Evolutionary conservation across 2,797 vertebrate species (phyloP).

Genomic region (Cirrhinus molitorella): DNA sequence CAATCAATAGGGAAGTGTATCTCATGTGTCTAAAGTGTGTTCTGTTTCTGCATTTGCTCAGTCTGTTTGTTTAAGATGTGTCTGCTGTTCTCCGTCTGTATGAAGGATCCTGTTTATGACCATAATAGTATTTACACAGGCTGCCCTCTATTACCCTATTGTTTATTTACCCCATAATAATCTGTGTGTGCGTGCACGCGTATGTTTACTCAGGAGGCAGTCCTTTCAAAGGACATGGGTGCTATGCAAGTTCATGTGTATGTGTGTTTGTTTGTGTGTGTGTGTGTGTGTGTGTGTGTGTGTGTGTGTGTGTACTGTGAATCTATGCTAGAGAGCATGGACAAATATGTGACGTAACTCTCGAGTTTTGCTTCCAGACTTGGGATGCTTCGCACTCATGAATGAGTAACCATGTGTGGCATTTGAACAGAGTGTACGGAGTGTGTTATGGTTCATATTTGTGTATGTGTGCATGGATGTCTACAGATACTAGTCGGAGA

Average conservation of each 20-base stretch:
- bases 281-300: not conserved
- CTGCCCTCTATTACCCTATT: constrained; percentile 36
- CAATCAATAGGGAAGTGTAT: not conserved
- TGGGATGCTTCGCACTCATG: not conserved
- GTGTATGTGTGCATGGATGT: constrained; percentile 9
- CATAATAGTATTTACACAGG: constrained; percentile 35
- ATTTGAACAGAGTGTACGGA: constrained; percentile 35
- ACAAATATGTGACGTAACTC: not conserved
- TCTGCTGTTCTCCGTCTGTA: constrained; percentile 2
- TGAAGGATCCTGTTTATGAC: constrained; percentile 30
- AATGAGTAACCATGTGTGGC: constrained; percentile 45
- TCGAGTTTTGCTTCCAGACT: not conserved
- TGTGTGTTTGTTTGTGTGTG: not conserved
- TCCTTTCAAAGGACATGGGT: not conserved
- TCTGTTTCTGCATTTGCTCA: constrained; percentile 9
- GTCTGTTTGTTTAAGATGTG: constrained; percentile 21
- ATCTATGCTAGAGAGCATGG: constrained; percentile 5
- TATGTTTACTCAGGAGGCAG: constrained; percentile 38
- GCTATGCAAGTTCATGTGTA: constrained; percentile 21
- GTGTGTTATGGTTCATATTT: constrained; percentile 7
- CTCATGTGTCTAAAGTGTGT: not conserved
- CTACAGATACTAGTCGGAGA: constrained; percentile 20
- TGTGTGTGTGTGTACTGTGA: not conserved
- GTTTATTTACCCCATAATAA: constrained; percentile 36
- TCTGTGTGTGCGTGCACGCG: not conserved